These are phyloP conservation scores for Graphium colonna DNA, from an alignment of 2,888 invertebrate species.

Conservation along the genomic window DNA sequence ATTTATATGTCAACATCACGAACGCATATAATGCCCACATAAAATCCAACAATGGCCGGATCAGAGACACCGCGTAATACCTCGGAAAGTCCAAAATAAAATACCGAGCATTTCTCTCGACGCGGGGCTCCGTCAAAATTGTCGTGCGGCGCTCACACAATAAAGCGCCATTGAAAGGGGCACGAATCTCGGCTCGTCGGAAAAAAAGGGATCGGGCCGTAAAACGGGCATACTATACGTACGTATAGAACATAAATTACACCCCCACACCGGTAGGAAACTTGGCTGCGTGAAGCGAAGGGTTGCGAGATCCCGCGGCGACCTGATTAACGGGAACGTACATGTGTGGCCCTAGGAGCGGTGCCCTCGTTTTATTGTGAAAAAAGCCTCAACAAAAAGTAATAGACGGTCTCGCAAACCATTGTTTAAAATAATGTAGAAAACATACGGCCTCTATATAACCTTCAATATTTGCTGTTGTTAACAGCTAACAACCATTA, in stretches of 20 bases:
- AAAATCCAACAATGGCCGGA: no score
- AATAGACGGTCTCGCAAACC: no score
- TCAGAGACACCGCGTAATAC: no score
- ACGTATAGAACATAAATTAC: conserved; percentile 22
- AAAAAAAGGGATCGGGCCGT: conserved; percentile 20
- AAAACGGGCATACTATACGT: conserved; percentile 17
- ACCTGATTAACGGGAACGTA: conserved; percentile 21
- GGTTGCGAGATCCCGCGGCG: conserved; percentile 23
- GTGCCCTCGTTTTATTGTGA: no score
- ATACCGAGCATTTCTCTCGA: background rate
- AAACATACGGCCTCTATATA: no score
- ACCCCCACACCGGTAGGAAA: conserved; percentile 13
- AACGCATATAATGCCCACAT: no score
- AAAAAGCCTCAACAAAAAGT: no score
- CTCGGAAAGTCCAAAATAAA: no score
- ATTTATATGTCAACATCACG: no score
- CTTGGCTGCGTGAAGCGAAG: conserved; percentile 18
- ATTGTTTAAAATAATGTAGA: no score
- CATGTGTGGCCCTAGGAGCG: background rate
- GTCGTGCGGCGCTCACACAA: conserved; percentile 18
- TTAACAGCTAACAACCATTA: no score
- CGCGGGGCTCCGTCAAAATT: conserved; percentile 4
- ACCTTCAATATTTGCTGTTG: no score
- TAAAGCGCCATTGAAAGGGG: conserved; percentile 16
- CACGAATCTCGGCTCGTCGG: conserved; percentile 16